Base-by-base conservation (phyloP, 2,888 invertebrate genomes). In the Hemicrepidius hirtus region DNA sequence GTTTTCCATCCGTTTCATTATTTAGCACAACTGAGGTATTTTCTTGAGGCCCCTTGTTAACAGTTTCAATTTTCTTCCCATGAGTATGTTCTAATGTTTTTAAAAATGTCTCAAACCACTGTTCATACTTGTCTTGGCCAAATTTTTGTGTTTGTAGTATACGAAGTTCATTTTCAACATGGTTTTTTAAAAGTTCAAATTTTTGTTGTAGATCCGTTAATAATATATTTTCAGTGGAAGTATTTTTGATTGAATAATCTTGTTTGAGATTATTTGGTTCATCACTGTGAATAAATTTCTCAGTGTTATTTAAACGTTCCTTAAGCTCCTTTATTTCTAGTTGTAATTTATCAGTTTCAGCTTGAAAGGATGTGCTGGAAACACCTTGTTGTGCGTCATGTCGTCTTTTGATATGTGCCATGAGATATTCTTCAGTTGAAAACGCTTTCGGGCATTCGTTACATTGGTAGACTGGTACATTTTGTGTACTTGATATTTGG, bases 391-490 rank as follows among this genome's bases (percentile, higher is more conserved):
- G 53, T 46, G 81, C 80, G 0, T 85, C 80, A 82, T 93, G 93
- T 32, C 93, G 87, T 76, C 93, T 87, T 74, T 87, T 86, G 53
- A 91, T 85, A 80, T 93, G 93, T 50, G 91, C 89, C 82, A 88
- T 88, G 71, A 92, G 86, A 82, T 91, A 93, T 68, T 90, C 88
- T 79, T 91, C 89, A 74, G 91, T 90, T 57, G 92, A 84, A 82
- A 93, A 93, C 7, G 90, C 88, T 85, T 93, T 93, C n/a, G 90
- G 88, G 79, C 93, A 93, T 80, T 89, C 88, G 41, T 85, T 87
- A 80, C 93, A 93, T 87, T 91, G 87, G 69, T 89, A 89, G 44
- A 85, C 79, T 24, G 83, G 75, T 20, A 59, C 86, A 85, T 18
- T 75, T 68, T 71, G 76, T 66, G 44, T 62, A 16, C n/a, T 49